phyloP scores from a whole-genome alignment of 2,797 vertebrate genomes.

The Sitta carolinensis region DNA sequence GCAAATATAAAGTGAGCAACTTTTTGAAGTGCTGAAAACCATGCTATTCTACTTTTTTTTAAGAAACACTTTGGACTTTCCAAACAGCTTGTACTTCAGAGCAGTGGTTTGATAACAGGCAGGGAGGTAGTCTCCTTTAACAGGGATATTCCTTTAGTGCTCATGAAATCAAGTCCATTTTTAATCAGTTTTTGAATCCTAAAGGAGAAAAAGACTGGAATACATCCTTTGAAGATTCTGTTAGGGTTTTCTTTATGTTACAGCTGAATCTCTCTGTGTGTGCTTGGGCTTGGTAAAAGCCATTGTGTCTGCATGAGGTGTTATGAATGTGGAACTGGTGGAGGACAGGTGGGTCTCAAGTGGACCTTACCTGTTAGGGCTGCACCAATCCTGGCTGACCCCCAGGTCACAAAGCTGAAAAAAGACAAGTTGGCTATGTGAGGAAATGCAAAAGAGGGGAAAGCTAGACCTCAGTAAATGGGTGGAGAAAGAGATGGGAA shows the following conservation, averaged over 20 bases:
- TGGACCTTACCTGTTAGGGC: neutral
- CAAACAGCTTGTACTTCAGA: neutral
- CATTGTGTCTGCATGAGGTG: neutral
- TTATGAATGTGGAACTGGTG: neutral
- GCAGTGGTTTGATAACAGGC: neutral
- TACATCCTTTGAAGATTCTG: neutral
- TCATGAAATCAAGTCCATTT: neutral
- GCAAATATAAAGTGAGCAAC: neutral
- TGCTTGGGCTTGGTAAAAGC: neutral
- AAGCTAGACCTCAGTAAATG: neutral
- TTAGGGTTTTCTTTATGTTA: neutral
- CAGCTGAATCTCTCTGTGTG: neutral
- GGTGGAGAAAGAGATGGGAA: neutral
- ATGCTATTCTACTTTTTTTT: neutral
- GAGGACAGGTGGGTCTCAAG: neutral
- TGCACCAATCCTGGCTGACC: neutral
- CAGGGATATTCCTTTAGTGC: neutral
- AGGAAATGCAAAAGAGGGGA: neutral
- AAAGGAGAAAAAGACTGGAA: neutral
- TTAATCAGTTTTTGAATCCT: neutral
- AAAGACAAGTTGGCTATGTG: neutral
- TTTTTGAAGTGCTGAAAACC: conserved; percentile 18
- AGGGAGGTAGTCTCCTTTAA: conserved; percentile 5
- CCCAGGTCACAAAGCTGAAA: neutral
- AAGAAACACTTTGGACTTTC: conserved; percentile 9